Base-by-base conservation (phyloP, 2,888 invertebrate genomes). In the Ischnura elegans region DNA sequence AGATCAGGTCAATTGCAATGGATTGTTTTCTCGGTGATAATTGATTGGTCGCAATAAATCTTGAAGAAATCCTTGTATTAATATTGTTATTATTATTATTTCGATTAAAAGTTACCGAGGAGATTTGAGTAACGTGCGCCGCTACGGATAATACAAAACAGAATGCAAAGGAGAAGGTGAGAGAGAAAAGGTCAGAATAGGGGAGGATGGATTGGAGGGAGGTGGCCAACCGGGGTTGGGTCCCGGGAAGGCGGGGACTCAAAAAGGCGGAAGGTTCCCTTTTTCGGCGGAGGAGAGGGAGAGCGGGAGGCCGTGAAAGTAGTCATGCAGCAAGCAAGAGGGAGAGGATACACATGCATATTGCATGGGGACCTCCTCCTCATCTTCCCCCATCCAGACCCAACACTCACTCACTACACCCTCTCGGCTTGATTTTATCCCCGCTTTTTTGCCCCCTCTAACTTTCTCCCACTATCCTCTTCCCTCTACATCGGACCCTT, bases 291-390 rank as follows among this genome's bases (percentile, higher is more conserved):
- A 29, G 66, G 29, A 76, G 76, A 29, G 76, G 29, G 76, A 76
- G 36, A 76, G 76, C 76, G 76, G 76, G 76, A 76, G 36, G 29
- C 76, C 76, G 76, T 76, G 76, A 76, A 76, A 36, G 76, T 76
- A 76, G 76, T 76, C 76, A 76, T 76, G 76, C 76, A 76, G n/a
- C n/a, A n/a, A n/a, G n/a, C n/a, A n/a, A n/a, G 76, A 76, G 76
- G 76, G 36, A 87, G 90, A 36, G 90, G 61, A 43, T 43, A 55
- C 90, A 90, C 90, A 90, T 90, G 61, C 90, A 90, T 90, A 90
- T 90, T 90, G 90, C 90, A 90, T 90, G 61, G 90, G 66, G 61
- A 43, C 76, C 76, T 76, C 25, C 76, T 76, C 76, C 36, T 36
- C 36, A 8, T 2, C 29, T 13, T n/a, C 5, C 5, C n/a, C 16